These are phyloP conservation scores for Rhinichthys klamathensis DNA, from an alignment of 2,113 vertebrate species.

Conservation along the genomic window DNA sequence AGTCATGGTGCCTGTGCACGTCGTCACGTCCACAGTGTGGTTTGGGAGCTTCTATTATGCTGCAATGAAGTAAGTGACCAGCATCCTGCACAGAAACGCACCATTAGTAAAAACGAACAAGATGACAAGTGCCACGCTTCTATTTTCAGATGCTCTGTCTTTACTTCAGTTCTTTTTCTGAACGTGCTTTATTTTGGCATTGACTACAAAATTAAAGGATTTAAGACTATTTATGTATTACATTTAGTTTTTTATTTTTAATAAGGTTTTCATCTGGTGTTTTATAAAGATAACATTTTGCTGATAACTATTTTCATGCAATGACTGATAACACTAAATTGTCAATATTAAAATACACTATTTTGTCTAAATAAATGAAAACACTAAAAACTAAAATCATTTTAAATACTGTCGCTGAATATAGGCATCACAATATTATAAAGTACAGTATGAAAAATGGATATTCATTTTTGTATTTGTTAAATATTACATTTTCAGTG, in stretches of 20 bases:
- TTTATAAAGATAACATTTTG: background rate
- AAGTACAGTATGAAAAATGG: background rate
- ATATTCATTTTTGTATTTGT: background rate
- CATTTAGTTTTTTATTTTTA: background rate
- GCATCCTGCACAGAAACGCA: background rate
- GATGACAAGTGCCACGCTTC: background rate
- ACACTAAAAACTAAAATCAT: background rate
- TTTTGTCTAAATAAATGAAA: background rate
- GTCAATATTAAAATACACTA: background rate
- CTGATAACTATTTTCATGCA: background rate
- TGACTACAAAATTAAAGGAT: background rate
- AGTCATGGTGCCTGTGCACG: slow-evolving; percentile 94
- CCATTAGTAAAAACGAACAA: background rate
- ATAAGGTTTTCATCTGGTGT: background rate
- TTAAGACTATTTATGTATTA: background rate
- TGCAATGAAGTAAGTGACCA: slow-evolving; percentile 89
- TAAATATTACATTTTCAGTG: background rate
- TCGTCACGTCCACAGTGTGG: slow-evolving; percentile 91
- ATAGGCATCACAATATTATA: background rate
- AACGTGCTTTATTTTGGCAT: background rate
- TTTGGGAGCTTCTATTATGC: slow-evolving; percentile 97
- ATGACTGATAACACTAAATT: background rate
- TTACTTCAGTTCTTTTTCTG: background rate
- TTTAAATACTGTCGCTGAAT: background rate
- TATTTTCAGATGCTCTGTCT: background rate